Evolutionary conservation across 2,797 vertebrate genomes (phyloP).

Genomic region (Numenius phaeopus): DNA sequence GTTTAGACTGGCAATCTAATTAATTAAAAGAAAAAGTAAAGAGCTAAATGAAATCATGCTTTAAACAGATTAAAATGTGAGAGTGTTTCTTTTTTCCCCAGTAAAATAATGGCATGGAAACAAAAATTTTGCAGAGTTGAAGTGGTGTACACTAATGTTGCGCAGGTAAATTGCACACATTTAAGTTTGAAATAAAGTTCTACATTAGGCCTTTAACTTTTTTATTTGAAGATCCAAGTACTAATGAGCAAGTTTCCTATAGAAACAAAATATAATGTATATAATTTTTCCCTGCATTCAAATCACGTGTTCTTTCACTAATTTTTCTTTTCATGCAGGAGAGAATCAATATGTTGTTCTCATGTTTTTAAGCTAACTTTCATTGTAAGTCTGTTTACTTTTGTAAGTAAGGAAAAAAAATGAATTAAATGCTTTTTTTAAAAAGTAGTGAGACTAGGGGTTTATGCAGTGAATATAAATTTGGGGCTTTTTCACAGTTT

Average conservation of each 20-base stretch:
- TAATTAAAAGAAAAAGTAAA: conserved; percentile 46
- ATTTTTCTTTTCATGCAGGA: not conserved
- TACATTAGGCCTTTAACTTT: not conserved
- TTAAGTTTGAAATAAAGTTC: not conserved
- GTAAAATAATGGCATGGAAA: not conserved
- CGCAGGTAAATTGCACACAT: not conserved
- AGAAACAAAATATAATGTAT: not conserved
- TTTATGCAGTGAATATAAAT: not conserved
- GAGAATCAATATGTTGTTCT: not conserved
- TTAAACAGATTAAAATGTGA: conserved; percentile 16
- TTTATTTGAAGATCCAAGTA: not conserved
- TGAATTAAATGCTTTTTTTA: not conserved
- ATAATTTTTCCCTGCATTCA: not conserved
- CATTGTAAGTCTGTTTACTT: not conserved
- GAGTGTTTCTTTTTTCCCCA: not conserved
- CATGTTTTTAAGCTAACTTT: not conserved
- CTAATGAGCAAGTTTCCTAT: not conserved
- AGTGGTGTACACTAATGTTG: not conserved
- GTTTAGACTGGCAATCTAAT: conserved; percentile 53
- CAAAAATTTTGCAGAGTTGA: not conserved
- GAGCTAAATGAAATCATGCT: conserved; percentile 40
- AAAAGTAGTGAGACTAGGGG: not conserved
- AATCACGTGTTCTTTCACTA: not conserved
- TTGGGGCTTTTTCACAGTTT: not conserved
- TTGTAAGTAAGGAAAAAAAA: not conserved